These are phyloP conservation scores for Mythimna loreyi DNA, from an alignment of 2,888 invertebrate genomes.

Conservation along the genomic window DNA sequence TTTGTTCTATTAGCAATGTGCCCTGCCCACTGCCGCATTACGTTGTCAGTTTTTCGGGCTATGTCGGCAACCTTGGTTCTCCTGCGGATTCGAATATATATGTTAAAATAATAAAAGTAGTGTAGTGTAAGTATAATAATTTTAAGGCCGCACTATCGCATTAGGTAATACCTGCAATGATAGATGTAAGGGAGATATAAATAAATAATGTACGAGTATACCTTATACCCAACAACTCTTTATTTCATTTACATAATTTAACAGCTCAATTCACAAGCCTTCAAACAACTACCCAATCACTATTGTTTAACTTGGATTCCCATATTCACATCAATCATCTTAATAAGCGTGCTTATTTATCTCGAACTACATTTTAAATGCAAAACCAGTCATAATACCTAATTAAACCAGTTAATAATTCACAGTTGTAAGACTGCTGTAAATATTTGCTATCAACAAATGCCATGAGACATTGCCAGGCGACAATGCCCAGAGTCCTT, in stretches of 20 bases:
- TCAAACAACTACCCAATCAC: neutral
- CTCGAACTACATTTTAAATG: conserved; percentile 26
- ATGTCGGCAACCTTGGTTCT: too few species aligned
- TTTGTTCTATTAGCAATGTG: too few species aligned
- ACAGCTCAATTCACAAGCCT: conserved; percentile 1
- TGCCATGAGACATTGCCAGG: too few species aligned
- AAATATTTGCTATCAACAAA: conserved; percentile 57
- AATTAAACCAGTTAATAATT: conserved; percentile 62
- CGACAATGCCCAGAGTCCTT: conserved; percentile 58
- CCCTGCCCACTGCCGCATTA: too few species aligned
- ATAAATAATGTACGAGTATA: too few species aligned
- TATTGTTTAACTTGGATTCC: neutral
- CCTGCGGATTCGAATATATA: too few species aligned
- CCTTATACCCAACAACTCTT: neutral
- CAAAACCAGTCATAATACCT: conserved; percentile 47
- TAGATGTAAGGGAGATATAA: too few species aligned
- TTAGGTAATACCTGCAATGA: too few species aligned
- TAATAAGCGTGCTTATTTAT: conserved; percentile 41
- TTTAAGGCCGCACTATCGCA: too few species aligned
- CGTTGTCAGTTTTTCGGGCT: too few species aligned
- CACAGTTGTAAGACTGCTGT: conserved; percentile 42
- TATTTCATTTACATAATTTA: neutral
- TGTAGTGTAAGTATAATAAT: too few species aligned
- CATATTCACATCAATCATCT: conserved; percentile 24
- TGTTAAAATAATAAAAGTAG: too few species aligned